Base-by-base conservation (phyloP, 2,888 invertebrate genomes). In the Aphidoletes aphidimyza region DNA sequence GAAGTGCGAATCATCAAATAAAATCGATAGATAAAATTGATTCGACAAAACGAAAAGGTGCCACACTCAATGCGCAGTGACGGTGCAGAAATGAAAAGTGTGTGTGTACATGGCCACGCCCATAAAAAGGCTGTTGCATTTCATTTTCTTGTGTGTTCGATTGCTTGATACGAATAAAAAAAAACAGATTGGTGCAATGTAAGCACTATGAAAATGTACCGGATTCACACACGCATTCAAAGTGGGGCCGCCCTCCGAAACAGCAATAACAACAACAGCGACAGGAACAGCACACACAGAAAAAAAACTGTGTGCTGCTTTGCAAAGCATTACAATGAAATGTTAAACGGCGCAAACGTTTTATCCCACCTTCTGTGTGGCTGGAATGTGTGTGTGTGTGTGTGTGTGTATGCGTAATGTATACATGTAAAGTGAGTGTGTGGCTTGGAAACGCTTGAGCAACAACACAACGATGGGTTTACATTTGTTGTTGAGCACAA, bases 81-180 rank as follows among this genome's bases (percentile, higher is more conserved):
- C n/a, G n/a, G 6, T 26, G 54, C 54, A 69, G 69, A 30, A 30
- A 30, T 69, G 34, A 14, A 69, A 69, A 30, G 22, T 26, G n/a
- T n/a, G n/a, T n/a, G n/a, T n/a, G n/a, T 30, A 30, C n/a, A 30
- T 14, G 34, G 30, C 30, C 69, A 26, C 69, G 69, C 69, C 69
- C 69, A 69, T 69, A 30, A 14, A 69, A 69, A 69, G 69, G 69
- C 30, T 30, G 69, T 69, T 69, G 69, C 69, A 69, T 69, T 69
- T 30, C 69, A 2, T 30, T 30, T 69, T 69, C 69, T 54, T 26
- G n/a, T 54, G 6, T 26, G 1, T 26, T n/a, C 26, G 30, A 5
- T 3, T 69, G 30, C 30, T 69, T 30, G 30, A 5, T 14, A 42
- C 8, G 8, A 42, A 14, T 42, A 6, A 42, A 14, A 42, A 6